Evolutionary conservation across 2,797 vertebrate species (phyloP).

Genomic region (Cyclura pinguis): DNA sequence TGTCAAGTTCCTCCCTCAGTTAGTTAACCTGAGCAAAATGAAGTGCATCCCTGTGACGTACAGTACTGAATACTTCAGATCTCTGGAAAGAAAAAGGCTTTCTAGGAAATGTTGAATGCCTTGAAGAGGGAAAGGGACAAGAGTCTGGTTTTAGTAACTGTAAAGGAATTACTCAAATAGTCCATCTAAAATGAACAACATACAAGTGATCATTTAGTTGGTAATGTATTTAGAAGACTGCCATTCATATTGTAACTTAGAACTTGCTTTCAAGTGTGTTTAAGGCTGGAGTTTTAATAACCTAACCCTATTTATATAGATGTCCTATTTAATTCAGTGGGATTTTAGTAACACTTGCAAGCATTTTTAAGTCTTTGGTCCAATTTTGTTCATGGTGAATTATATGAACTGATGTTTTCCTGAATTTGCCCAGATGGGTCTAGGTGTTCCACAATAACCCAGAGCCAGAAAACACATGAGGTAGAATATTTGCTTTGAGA

Average conservation of each 20-base stretch:
- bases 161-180: not conserved
- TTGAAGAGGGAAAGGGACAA: not conserved
- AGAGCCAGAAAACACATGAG: too few species aligned
- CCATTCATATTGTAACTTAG: not conserved
- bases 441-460: not conserved
- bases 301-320: not conserved
- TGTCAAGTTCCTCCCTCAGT: not conserved
- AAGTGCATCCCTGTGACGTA: not conserved
- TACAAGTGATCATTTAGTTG: not conserved
- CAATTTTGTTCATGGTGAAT: not conserved
- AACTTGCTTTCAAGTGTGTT: not conserved
- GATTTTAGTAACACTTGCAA: not conserved
- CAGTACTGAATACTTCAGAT: not conserved
- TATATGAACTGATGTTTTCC: not conserved
- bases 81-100: not conserved
- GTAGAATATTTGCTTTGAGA: too few species aligned
- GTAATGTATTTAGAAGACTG: not conserved
- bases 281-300: not conserved
- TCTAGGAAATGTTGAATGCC: not conserved
- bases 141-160: constrained; percentile 17
- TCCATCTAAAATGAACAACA: constrained; percentile 41
- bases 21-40: not conserved
- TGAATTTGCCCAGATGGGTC: not conserved
- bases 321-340: not conserved
- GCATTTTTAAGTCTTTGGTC: not conserved